Evolutionary conservation across 2,888 invertebrate species (phyloP).

Genomic region (Ctena decussata): DNA sequence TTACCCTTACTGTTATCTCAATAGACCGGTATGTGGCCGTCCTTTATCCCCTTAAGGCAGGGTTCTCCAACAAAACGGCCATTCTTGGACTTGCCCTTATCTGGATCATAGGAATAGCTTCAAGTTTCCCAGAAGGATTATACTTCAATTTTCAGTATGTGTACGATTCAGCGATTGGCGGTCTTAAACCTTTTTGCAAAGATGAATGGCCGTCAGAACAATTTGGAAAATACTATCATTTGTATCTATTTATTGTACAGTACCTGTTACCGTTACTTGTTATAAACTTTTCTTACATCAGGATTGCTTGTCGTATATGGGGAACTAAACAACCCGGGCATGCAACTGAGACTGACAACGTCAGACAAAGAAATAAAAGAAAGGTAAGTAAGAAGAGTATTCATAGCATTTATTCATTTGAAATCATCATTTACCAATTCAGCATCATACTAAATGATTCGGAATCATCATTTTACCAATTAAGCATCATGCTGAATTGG

Average conservation of each 20-base stretch:
- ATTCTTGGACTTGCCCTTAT: slow-evolving; percentile 92
- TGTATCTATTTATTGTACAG: slow-evolving; percentile 87
- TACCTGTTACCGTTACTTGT: slow-evolving; percentile 94
- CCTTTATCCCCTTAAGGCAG: slow-evolving; percentile 89
- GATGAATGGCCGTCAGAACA: slow-evolving; percentile 71
- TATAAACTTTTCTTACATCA: slow-evolving; percentile 93
- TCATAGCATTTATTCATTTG: no score
- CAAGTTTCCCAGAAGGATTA: slow-evolving; percentile 89
- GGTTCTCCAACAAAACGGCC: slow-evolving; percentile 91
- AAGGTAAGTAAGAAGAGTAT: slow-evolving; percentile 91
- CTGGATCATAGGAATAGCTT: slow-evolving; percentile 91
- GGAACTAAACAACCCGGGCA: slow-evolving; percentile 93
- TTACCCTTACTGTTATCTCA: slow-evolving; percentile 95
- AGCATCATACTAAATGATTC: no score
- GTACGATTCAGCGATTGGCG: slow-evolving; percentile 36
- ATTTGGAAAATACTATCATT: slow-evolving; percentile 82
- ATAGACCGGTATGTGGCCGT: slow-evolving; percentile 92
- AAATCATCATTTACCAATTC: no score
- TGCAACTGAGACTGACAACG: slow-evolving; percentile 93
- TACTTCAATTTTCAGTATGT: slow-evolving; percentile 73
- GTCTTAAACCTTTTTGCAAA: slow-evolving; percentile 83
- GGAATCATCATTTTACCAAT: no score
- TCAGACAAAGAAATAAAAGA: slow-evolving; percentile 93
- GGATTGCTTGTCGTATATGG: slow-evolving; percentile 94
- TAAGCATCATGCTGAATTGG: no score